Conservation (phyloP, 2,113 vertebrate genomes). For the Fulica atra region DNA sequence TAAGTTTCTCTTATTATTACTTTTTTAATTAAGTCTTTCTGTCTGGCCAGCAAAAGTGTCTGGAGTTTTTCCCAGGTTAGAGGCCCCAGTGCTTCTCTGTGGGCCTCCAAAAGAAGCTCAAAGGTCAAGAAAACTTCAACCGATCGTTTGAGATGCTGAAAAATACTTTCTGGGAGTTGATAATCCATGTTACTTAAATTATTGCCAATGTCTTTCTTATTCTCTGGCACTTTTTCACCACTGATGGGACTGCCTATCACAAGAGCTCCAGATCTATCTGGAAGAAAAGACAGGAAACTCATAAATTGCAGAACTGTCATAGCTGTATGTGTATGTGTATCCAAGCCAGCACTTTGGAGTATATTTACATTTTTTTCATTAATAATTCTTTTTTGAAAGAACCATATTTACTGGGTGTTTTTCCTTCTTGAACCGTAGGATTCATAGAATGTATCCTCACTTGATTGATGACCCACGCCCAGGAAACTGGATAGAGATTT, state of each 20-base stretch:
- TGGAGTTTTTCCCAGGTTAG: neutral
- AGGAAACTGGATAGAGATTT: neutral
- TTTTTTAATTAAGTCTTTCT: slow-evolving; percentile 25
- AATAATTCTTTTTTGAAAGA: neutral
- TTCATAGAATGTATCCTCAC: neutral
- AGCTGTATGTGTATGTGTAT: neutral
- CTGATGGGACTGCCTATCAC: neutral
- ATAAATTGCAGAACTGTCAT: neutral
- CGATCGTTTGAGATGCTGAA: neutral
- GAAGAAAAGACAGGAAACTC: neutral
- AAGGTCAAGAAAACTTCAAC: slow-evolving; percentile 2
- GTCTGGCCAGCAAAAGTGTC: neutral
- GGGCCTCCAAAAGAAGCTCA: neutral
- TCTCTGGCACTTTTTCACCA: neutral
- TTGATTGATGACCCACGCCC: neutral
- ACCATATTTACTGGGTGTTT: neutral
- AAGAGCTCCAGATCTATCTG: neutral
- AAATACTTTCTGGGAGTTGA: neutral
- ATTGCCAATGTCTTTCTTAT: neutral
- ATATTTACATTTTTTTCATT: neutral
- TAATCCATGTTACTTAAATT: neutral
- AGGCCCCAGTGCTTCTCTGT: neutral
- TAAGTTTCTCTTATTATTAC: neutral
- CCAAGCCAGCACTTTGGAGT: neutral
- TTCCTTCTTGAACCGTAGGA: neutral